Evolutionary conservation across 1,140 invertebrate species (phyloP).

Genomic region (Andricus grossulariae): DNA sequence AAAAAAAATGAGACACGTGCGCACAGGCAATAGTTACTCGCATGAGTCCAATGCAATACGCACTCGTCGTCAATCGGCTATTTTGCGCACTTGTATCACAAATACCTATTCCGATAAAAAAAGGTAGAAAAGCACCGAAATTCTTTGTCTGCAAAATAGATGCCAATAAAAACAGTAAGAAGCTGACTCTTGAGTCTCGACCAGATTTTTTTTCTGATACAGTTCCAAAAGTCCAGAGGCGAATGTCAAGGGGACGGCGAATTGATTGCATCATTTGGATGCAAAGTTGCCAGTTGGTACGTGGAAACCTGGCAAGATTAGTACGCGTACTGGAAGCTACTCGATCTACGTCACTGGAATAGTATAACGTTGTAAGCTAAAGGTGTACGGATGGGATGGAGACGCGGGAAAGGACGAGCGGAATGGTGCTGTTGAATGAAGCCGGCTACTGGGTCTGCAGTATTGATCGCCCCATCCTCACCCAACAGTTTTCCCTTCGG

Average conservation of each 20-base stretch:
- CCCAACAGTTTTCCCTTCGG: constrained; percentile 43
- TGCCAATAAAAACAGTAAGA: too few species aligned
- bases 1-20: too few species aligned
- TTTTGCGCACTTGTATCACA: too few species aligned
- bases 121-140: too few species aligned
- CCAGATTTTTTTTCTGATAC: too few species aligned
- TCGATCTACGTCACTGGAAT: background rate
- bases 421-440: constrained; percentile 63
- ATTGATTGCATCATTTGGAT: background rate
- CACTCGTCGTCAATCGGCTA: too few species aligned
- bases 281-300: background rate
- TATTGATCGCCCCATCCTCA: constrained; percentile 70
- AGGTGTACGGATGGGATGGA: background rate
- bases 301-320: background rate
- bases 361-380: background rate
- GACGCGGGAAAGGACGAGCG: background rate
- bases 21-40: too few species aligned
- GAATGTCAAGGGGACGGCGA: background rate
- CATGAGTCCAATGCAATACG: too few species aligned
- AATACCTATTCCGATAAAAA: too few species aligned
- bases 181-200: too few species aligned
- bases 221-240: too few species aligned
- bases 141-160: too few species aligned
- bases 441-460: constrained; percentile 63
- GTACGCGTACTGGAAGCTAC: background rate